phyloP scores from a whole-genome alignment of 2,888 invertebrate species.

The Yponomeuta sedellus region DNA sequence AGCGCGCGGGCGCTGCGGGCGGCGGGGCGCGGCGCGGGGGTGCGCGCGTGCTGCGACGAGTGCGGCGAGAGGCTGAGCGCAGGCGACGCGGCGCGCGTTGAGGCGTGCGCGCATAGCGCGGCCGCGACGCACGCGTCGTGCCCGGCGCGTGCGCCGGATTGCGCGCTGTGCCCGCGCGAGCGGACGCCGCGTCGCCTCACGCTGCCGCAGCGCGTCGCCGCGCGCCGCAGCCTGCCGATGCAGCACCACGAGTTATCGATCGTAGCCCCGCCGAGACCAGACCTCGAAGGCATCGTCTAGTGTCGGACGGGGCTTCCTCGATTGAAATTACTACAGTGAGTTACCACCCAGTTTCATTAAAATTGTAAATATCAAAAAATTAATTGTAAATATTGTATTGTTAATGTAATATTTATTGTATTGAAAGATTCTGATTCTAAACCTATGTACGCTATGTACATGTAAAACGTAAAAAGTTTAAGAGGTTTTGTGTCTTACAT shows the following conservation, averaged over 20 bases:
- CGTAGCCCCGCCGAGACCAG: constrained; percentile 59
- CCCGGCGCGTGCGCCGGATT: constrained; percentile 36
- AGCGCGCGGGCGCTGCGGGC: constrained; percentile 37
- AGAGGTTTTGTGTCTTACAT: too few relatives aligned
- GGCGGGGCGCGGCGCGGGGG: constrained; percentile 49
- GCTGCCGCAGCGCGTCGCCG: constrained; percentile 29
- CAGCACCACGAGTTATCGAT: constrained; percentile 42
- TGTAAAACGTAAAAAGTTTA: too few relatives aligned
- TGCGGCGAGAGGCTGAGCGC: constrained; percentile 40
- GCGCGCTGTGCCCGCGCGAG: constrained; percentile 37
- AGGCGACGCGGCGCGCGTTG: constrained; percentile 22
- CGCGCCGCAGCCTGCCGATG: constrained; percentile 20
- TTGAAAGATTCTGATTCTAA: too few relatives aligned
- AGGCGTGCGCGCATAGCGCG: constrained; percentile 13
- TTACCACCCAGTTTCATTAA: too few relatives aligned
- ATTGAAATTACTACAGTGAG: too few relatives aligned
- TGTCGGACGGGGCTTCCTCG: too few relatives aligned
- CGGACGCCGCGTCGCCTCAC: constrained; percentile 28
- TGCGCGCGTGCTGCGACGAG: constrained; percentile 45
- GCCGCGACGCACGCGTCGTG: constrained; percentile 29
- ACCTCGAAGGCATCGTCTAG: constrained; percentile 58
- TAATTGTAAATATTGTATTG: too few relatives aligned
- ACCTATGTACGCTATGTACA: too few relatives aligned
- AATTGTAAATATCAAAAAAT: too few relatives aligned
- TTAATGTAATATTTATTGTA: too few relatives aligned